A percentile compares a stretch with the other conserved stretches of the same genome.
Conservation (phyloP, 2,888 invertebrate genomes). For the Zaprionus obscuricornis region DNA sequence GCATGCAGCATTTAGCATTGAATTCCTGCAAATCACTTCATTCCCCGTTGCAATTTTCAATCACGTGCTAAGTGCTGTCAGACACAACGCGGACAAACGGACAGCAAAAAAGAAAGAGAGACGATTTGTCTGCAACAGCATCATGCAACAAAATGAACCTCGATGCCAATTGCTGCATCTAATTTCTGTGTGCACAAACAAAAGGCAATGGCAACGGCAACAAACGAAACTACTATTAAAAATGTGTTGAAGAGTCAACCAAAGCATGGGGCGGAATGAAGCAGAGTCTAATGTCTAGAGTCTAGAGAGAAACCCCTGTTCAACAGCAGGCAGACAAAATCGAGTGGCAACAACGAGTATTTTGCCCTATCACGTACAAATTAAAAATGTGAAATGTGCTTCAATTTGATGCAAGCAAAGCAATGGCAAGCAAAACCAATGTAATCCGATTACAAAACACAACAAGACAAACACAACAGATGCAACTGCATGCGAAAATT, state of each 20-base stretch:
- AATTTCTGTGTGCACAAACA: constrained; percentile 68
- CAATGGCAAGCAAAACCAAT: no score
- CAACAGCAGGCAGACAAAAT: no score
- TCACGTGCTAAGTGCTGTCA: constrained; percentile 78
- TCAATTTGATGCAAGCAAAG: constrained; percentile 70
- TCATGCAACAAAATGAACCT: constrained; percentile 53
- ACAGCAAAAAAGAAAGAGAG: constrained; percentile 14
- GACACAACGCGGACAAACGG: constrained; percentile 19
- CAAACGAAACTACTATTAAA: constrained; percentile 37
- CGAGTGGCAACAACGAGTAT: constrained; percentile 73
- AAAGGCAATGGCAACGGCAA: constrained; percentile 19
- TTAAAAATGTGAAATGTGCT: constrained; percentile 81
- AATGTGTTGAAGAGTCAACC: no score
- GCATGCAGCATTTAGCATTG: constrained; percentile 24
- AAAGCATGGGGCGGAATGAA: no score
- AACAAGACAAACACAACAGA: constrained; percentile 2
- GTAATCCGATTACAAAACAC: constrained; percentile 54
- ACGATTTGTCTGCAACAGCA: constrained; percentile 67
- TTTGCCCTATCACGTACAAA: constrained; percentile 81
- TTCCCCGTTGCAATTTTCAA: constrained; percentile 75
- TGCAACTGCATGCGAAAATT: not conserved
- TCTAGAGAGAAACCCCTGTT: no score
- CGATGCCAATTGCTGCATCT: constrained; percentile 42
- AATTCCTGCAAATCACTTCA: constrained; percentile 69
- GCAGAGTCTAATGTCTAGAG: no score